Evolutionary conservation across 1,140 invertebrate species (phyloP).

Genomic region (Sogatella furcifera): DNA sequence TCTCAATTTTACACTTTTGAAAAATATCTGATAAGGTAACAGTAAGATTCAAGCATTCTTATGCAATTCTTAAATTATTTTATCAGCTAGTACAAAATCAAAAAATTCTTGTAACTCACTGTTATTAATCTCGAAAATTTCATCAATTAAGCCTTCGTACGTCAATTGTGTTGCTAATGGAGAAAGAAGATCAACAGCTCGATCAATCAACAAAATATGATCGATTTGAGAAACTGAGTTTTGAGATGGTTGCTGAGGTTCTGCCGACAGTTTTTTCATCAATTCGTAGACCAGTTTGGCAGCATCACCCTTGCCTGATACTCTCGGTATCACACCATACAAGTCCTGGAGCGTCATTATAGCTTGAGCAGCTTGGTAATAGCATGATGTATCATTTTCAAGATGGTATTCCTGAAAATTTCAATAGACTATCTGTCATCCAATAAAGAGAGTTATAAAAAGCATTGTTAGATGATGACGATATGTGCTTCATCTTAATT

Average conservation of each 20-base stretch:
- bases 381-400: constrained; percentile 77
- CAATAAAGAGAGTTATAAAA: too few relatives aligned
- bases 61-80: too few relatives aligned
- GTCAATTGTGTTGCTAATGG: constrained; percentile 90
- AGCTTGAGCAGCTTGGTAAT: constrained; percentile 81
- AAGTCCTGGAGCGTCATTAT: constrained; percentile 74
- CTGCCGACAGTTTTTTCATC: constrained; percentile 64
- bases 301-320: constrained; percentile 81
- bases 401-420: constrained; percentile 61
- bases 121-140: constrained; percentile 65
- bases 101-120: constrained; percentile 39
- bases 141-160: constrained; percentile 95
- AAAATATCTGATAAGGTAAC: neutral
- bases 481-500: too few relatives aligned
- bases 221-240: constrained; percentile 60
- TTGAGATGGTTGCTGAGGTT: constrained; percentile 41
- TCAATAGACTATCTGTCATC: too few relatives aligned
- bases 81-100: neutral
- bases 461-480: too few relatives aligned
- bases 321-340: constrained; percentile 79
- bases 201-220: constrained; percentile 77
- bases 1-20: constrained; percentile 3
- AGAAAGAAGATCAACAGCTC: constrained; percentile 83
- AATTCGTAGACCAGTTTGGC: constrained; percentile 84
- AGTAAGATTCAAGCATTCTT: too few relatives aligned